A percentile compares a stretch with the other conserved stretches of the same genome.
phyloP scores from a whole-genome alignment of 2,797 vertebrate species.

The Macropus fuliginosus region DNA sequence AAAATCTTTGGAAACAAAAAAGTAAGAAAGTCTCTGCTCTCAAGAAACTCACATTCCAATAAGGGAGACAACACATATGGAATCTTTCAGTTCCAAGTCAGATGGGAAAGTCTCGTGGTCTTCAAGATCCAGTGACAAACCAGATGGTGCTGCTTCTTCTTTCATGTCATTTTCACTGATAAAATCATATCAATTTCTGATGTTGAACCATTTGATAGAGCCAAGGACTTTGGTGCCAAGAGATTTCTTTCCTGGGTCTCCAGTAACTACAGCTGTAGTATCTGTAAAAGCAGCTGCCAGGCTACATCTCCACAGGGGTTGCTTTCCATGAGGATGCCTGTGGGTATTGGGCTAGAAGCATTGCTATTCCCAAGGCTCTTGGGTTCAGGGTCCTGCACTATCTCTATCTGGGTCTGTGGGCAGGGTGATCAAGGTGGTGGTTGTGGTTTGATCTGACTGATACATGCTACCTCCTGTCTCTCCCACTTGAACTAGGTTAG shows the following conservation, averaged over 20 bases:
- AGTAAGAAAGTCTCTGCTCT: not conserved
- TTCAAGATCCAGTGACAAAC: not conserved
- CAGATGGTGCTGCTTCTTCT: not conserved
- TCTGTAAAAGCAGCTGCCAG: not conserved
- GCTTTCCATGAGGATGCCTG: not conserved
- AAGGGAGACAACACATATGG: not conserved
- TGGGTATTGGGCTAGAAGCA: not conserved
- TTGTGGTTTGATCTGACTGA: not conserved
- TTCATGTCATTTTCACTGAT: not conserved
- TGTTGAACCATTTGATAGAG: not conserved
- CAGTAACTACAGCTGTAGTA: not conserved
- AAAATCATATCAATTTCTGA: not conserved
- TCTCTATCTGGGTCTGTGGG: not conserved
- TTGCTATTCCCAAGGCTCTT: not conserved
- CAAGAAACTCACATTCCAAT: not conserved
- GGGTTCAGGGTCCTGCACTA: not conserved
- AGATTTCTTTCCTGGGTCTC: not conserved
- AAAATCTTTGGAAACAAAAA: not conserved
- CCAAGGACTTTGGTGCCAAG: not conserved
- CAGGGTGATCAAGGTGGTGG: not conserved
- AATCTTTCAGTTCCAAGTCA: not conserved
- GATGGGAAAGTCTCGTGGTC: not conserved
- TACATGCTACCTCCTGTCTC: not conserved
- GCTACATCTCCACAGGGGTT: not conserved
- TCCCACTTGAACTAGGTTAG: not conserved